Evolutionary conservation across 2,888 invertebrate genomes (phyloP).

Genomic region (Xiphydria camelus): DNA sequence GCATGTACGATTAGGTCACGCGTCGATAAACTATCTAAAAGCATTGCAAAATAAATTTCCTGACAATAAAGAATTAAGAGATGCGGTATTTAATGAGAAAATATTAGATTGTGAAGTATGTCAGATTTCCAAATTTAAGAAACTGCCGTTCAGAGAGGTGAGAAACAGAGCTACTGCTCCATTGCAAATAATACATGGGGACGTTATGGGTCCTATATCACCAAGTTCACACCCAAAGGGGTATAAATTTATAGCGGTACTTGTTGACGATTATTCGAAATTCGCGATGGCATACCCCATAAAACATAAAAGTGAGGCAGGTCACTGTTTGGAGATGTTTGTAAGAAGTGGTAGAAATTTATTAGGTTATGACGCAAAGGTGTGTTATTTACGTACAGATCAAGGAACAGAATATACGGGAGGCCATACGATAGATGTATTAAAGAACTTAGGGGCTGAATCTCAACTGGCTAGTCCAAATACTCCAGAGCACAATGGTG

Average conservation of each 20-base stretch:
- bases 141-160: constrained; percentile 13
- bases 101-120: constrained; percentile 16
- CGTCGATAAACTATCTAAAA: constrained; percentile 26
- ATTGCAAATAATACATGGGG: constrained; percentile 27
- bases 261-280: constrained; percentile 21
- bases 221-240: constrained; percentile 21
- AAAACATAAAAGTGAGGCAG: constrained; percentile 22
- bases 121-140: constrained; percentile 12
- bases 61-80: constrained; percentile 6
- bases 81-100: constrained; percentile 13
- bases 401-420: constrained; percentile 27
- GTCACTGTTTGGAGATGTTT: constrained; percentile 19
- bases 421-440: constrained; percentile 21
- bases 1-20: constrained; percentile 32
- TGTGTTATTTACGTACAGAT: constrained; percentile 28
- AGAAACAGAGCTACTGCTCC: constrained; percentile 20
- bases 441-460: constrained; percentile 21
- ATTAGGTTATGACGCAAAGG: constrained; percentile 22
- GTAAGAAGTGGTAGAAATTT: constrained; percentile 25
- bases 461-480: constrained; percentile 14
- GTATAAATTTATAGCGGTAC: constrained; percentile 22
- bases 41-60: constrained; percentile 21
- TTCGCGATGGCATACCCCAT: constrained; percentile 19
- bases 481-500: constrained; percentile 23
- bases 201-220: constrained; percentile 26